Evolutionary conservation across 2,888 invertebrate species (phyloP).

Genomic region (Ptychoptera albimana): DNA sequence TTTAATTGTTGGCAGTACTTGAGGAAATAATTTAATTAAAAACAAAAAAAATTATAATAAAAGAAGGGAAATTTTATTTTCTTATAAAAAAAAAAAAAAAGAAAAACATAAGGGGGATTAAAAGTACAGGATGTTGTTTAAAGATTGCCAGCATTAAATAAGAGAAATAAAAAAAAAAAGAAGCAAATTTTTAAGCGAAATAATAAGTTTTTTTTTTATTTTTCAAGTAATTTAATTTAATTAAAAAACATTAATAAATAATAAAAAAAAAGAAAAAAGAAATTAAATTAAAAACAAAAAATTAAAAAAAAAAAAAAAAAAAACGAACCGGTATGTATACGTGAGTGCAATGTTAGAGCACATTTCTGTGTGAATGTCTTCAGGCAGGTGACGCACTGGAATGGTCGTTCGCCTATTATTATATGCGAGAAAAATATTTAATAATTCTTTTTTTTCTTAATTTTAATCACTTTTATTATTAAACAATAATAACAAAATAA

Average conservation of each 20-base stretch:
- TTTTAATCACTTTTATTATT: too few relatives aligned
- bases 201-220: too few relatives aligned
- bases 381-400: constrained; percentile 45
- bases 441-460: constrained; percentile 3
- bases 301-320: constrained; percentile 4
- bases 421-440: neutral
- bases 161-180: too few relatives aligned
- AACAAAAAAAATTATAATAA: neutral
- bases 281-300: constrained; percentile 1
- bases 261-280: constrained; percentile 3
- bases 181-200: too few relatives aligned
- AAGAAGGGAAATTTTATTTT: neutral
- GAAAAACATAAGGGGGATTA: too few relatives aligned
- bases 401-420: constrained; percentile 39
- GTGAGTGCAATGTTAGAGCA: constrained; percentile 46
- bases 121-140: too few relatives aligned
- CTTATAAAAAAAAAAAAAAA: too few relatives aligned
- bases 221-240: too few relatives aligned
- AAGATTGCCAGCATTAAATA: too few relatives aligned
- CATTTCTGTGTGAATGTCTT: constrained; percentile 46
- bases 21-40: constrained; percentile 3
- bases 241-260: constrained; percentile 2
- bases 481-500: neutral
- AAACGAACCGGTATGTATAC: constrained; percentile 44
- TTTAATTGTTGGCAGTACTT: neutral